Evolutionary conservation across 1,140 invertebrate species (phyloP).

Genomic region (Procambarus clarkii): DNA sequence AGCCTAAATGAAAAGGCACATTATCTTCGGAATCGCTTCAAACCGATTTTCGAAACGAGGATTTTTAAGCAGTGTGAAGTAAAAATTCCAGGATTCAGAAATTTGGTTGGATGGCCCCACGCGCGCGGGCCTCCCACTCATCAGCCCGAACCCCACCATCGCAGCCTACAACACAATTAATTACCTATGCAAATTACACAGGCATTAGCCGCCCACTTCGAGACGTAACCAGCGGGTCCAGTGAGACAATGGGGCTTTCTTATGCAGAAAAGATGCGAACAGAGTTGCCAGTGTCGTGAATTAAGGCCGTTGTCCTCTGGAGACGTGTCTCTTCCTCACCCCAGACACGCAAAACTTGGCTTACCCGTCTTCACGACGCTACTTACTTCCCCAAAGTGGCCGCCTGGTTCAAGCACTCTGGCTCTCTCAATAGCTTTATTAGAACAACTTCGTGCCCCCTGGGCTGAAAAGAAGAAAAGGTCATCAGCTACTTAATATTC

Average conservation of each 20-base stretch:
- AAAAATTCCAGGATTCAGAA: too few relatives aligned
- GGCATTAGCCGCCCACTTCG: slow-evolving; percentile 47
- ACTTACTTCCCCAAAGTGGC: background rate
- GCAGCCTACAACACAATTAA: slow-evolving; percentile 51
- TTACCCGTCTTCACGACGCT: background rate
- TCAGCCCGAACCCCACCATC: slow-evolving; percentile 25
- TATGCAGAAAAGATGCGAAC: slow-evolving; percentile 34
- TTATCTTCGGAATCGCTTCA: too few relatives aligned
- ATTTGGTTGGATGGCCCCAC: background rate
- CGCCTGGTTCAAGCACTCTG: background rate
- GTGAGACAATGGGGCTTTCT: slow-evolving; percentile 50
- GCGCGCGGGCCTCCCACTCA: background rate
- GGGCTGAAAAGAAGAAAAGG: background rate
- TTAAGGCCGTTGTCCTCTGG: background rate
- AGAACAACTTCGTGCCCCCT: background rate
- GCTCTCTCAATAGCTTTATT: background rate
- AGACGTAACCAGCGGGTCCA: slow-evolving; percentile 37
- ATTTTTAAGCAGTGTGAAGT: too few relatives aligned
- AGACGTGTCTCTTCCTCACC: background rate
- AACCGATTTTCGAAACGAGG: too few relatives aligned
- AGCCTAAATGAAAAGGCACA: background rate
- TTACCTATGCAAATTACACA: slow-evolving; percentile 58
- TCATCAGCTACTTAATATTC: background rate
- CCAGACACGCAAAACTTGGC: background rate
- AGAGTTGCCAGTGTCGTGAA: slow-evolving; percentile 1